These are phyloP conservation scores for Netelia virgata DNA, from an alignment of 2,888 invertebrate species.

Conservation along the genomic window DNA sequence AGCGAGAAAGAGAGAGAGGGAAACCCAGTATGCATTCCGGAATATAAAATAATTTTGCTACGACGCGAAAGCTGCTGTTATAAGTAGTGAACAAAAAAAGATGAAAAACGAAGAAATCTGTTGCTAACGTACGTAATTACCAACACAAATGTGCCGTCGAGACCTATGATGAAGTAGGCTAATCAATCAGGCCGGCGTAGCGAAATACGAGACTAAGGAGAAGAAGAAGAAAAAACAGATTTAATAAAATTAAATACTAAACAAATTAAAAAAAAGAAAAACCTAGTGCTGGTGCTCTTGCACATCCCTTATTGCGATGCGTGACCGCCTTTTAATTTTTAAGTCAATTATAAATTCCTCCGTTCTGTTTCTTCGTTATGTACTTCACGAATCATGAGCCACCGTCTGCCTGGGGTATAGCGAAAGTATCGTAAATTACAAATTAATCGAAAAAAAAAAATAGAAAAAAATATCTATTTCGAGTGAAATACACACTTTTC, in stretches of 20 bases:
- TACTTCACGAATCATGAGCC: slow-evolving; percentile 42
- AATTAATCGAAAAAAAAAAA: slow-evolving; percentile 58
- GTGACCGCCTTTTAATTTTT: slow-evolving; percentile 40
- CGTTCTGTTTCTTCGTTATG: background rate
- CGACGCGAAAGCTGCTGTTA: slow-evolving; percentile 65
- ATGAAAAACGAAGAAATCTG: slow-evolving; percentile 69
- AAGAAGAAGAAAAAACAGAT: slow-evolving; percentile 64
- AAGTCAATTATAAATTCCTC: background rate
- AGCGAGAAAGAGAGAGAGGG: slow-evolving; percentile 45
- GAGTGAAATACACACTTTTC: slow-evolving; percentile 34
- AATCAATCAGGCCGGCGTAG: slow-evolving; percentile 69
- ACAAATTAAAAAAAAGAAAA: slow-evolving; percentile 47
- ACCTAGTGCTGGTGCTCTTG: slow-evolving; percentile 72
- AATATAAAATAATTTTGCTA: slow-evolving; percentile 71
- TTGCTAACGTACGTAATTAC: slow-evolving; percentile 70
- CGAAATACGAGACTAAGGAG: slow-evolving; percentile 60
- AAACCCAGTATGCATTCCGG: slow-evolving; percentile 70
- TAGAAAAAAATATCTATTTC: slow-evolving; percentile 52
- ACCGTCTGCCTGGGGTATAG: slow-evolving; percentile 67
- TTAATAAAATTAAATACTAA: slow-evolving; percentile 57
- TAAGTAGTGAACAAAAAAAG: slow-evolving; percentile 58
- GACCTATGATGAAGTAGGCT: slow-evolving; percentile 62
- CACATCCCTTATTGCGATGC: slow-evolving; percentile 70
- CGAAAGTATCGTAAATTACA: slow-evolving; percentile 54
- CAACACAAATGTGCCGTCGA: slow-evolving; percentile 68